phyloP scores from a whole-genome alignment of 2,113 vertebrate genomes.

The Aix galericulata region DNA sequence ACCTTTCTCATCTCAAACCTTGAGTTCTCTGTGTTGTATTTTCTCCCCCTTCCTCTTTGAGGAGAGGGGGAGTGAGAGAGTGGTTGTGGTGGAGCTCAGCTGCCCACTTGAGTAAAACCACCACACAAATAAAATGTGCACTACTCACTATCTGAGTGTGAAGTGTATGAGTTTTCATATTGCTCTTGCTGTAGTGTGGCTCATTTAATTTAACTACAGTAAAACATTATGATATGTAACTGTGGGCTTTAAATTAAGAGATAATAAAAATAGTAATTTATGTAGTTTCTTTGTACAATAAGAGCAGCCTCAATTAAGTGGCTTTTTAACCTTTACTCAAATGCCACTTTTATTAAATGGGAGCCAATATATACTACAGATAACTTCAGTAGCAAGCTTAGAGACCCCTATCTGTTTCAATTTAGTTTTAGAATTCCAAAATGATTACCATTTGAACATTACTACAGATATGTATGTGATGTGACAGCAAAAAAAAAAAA shows the following conservation, averaged over 20 bases:
- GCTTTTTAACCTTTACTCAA: background rate
- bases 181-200: background rate
- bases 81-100: too few species aligned
- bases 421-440: background rate
- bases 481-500: background rate
- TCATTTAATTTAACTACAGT: slow-evolving; percentile 16
- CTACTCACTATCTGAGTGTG: background rate
- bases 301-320: background rate
- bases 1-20: too few species aligned
- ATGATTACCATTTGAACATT: background rate
- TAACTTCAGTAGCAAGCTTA: background rate
- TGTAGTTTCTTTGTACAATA: background rate
- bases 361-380: background rate
- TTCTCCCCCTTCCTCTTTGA: too few species aligned
- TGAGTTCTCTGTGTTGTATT: too few species aligned
- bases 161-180: background rate
- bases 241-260: background rate
- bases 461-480: background rate
- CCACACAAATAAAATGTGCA: background rate
- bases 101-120: too few species aligned
- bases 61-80: too few species aligned
- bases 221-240: background rate
- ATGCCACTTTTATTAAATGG: background rate
- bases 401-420: background rate
- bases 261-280: background rate